phyloP scores from a whole-genome alignment of 2,888 invertebrate genomes.

The Mamestra brassicae region DNA sequence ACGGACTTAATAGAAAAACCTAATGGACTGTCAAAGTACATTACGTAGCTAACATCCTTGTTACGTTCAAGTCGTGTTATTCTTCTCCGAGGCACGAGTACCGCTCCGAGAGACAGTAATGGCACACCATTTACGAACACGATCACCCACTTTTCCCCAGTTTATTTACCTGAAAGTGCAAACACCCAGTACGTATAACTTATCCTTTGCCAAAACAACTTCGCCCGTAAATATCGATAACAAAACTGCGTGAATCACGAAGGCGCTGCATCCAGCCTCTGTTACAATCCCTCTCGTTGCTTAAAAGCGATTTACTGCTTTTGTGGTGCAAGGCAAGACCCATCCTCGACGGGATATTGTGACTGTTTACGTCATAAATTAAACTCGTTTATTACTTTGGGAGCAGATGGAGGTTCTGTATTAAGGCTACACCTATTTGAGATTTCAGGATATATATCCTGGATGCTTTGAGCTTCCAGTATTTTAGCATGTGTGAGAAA shows the following conservation, averaged over 20 bases:
- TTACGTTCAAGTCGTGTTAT: conserved; percentile 38
- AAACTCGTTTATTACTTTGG: conserved; percentile 72
- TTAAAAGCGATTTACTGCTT: conserved; percentile 71
- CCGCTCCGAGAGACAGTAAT: conserved; percentile 34
- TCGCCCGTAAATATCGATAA: conserved; percentile 57
- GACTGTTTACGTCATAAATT: conserved; percentile 75
- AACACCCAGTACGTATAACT: conserved; percentile 42
- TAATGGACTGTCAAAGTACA: conserved; percentile 45
- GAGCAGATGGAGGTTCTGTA: conserved; percentile 63
- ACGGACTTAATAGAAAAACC: conserved; percentile 26
- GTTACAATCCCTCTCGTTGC: conserved; percentile 54
- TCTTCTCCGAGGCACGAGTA: conserved; percentile 26
- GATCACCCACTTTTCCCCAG: conserved; percentile 40
- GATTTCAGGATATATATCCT: conserved; percentile 41
- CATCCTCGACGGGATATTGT: conserved; percentile 61
- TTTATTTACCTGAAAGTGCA: conserved; percentile 48
- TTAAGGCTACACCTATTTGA: conserved; percentile 58
- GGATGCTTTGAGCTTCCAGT: conserved; percentile 23
- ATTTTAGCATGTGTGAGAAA: conserved; percentile 26
- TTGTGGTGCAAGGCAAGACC: conserved; percentile 67
- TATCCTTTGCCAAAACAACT: conserved; percentile 58
- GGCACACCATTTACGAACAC: conserved; percentile 56
- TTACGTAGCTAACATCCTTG: conserved; percentile 20
- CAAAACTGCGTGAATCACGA: conserved; percentile 50
- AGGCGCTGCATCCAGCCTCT: conserved; percentile 45